Evolutionary conservation across 2,113 vertebrate species (phyloP).

Genomic region (Oryzias javanicus): DNA sequence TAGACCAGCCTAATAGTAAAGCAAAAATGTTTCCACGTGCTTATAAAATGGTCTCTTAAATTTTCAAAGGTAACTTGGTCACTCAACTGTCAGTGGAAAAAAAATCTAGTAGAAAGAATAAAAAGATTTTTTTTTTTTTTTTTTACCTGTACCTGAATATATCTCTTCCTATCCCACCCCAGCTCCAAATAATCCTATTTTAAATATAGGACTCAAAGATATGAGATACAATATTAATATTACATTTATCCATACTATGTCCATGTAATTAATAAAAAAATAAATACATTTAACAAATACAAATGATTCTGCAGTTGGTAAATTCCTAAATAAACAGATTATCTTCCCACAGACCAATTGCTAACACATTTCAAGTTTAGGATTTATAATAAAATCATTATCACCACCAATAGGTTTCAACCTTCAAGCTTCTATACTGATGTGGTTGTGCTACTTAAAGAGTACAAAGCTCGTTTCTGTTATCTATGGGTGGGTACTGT

Average conservation of each 20-base stretch:
- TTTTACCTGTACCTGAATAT: conserved; percentile 47
- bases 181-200: conserved; percentile 35
- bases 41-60: conserved; percentile 68
- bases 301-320: conserved; percentile 66
- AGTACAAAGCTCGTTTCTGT: conserved; percentile 13
- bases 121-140: conserved; percentile 30
- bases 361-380: conserved; percentile 56
- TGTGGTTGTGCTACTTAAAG: conserved; percentile 44
- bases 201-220: conserved; percentile 61
- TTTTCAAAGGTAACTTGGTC: conserved; percentile 71
- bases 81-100: conserved; percentile 60
- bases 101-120: conserved; percentile 38
- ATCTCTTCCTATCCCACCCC: conserved; percentile 15
- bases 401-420: conserved; percentile 39
- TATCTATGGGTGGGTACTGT: conserved; percentile 31
- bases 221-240: conserved; percentile 61
- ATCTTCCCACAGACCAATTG: conserved; percentile 44
- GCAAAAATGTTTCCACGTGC: conserved; percentile 42
- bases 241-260: conserved; percentile 64
- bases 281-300: conserved; percentile 80
- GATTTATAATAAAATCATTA: conserved; percentile 61
- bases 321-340: conserved; percentile 53
- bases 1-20: conserved; percentile 74
- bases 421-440: conserved; percentile 45
- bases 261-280: conserved; percentile 76